Evolutionary conservation across 2,113 vertebrate genomes (phyloP), one percentile per base, ranked within the genome.

Genomic region (Percopsis transmontana): DNA sequence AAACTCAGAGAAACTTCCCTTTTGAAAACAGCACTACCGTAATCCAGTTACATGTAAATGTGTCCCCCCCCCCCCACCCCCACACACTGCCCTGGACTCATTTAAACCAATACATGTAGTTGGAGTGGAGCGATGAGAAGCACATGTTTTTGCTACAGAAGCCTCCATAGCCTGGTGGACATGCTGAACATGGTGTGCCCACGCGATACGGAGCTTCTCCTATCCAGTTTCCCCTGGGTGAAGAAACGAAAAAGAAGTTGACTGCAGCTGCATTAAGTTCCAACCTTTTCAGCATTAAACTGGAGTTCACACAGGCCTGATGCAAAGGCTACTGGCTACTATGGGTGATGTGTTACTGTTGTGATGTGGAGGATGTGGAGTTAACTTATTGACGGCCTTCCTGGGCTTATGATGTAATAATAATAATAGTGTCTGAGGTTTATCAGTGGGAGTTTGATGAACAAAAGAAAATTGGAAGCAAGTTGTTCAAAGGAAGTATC

Each of bases 41-140:
- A 54, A 48, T 19, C 18, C 41, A 54, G 14, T 44, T 33, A 47
- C 24, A 56, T 38, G 27, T n/a, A 52, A 33, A 52, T 39, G 0
- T n/a, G 19, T 53, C 51, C 12, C 19, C 16, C 14, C 9, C 21
- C 19, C 11, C 11, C 6, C 27, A 56, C 19, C 39, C 19, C 6
- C 23, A 27, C 20, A 23, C 13, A 3, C n/a, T 44, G 48, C 27
- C 8, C 27, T 6, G 27, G 5, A 33, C 47, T 81, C 88, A 96
- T 89, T 95, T 95, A 89, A 97, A 96, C 95, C 95, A 96, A 63
- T 95, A 94, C 70, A 97, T 87, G 86, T 95, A 95, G 83, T 97
- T 97, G 87, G 95, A 94, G 21, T 91, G 95, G 41, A 94, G 85
- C 69, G 91, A 91, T n/a, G 94, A 94, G 69, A 93, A 95, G 77